These are phyloP conservation scores for Ecdyonurus torrentis DNA, from an alignment of 2,888 invertebrate genomes.

Conservation along the genomic window DNA sequence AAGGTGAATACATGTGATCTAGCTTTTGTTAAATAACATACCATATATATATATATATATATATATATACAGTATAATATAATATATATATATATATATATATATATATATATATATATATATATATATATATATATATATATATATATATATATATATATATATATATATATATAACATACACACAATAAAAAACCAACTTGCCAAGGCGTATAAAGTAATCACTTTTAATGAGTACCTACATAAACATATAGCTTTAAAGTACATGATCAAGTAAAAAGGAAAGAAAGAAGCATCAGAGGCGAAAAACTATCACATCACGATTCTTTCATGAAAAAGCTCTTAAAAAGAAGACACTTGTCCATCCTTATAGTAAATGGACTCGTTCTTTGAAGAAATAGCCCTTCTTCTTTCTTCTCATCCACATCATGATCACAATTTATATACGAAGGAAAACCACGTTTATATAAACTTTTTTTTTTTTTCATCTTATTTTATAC, in stretches of 20 bases:
- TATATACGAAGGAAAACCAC: neutral
- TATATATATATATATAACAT: neutral
- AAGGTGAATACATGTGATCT: too few species aligned
- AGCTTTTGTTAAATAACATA: too few species aligned
- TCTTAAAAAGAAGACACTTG: neutral
- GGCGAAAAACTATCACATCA: neutral
- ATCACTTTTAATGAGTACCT: neutral
- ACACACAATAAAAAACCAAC: neutral
- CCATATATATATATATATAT: too few species aligned
- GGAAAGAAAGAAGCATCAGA: too few species aligned
- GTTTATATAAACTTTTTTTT: too few species aligned
- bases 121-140: neutral
- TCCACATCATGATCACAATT: neutral
- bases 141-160: too few species aligned
- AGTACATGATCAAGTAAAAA: neutral
- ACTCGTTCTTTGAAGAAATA: neutral
- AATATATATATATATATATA: neutral
- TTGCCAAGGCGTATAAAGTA: neutral
- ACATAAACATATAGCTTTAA: neutral
- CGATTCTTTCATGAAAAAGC: neutral
- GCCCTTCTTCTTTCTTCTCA: too few species aligned
- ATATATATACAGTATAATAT: neutral
- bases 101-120: too few species aligned
- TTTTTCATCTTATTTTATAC: too few species aligned
- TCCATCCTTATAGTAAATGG: neutral